phyloP scores from a whole-genome alignment of 1,140 invertebrate genomes.

The Temnothorax curvispinosus region DNA sequence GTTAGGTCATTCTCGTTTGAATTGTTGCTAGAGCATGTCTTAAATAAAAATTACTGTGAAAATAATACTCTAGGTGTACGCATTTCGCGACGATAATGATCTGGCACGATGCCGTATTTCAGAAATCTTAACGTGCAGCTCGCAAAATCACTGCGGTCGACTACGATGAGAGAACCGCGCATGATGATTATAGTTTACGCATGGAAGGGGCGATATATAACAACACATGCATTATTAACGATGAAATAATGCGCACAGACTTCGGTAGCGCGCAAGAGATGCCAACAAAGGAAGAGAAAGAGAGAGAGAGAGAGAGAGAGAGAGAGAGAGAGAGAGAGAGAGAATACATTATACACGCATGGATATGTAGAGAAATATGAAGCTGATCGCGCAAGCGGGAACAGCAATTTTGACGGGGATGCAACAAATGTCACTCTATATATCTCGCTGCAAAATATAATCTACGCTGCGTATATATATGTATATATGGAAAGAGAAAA shows the following conservation, averaged over 20 bases:
- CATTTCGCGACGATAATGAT: conserved; percentile 5
- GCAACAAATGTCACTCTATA: conserved; percentile 17
- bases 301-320: background rate
- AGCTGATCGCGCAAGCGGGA: conserved; percentile 9
- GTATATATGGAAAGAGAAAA: background rate
- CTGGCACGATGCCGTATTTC: conserved; percentile 18
- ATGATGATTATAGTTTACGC: conserved; percentile 35
- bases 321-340: background rate
- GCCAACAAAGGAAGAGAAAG: background rate
- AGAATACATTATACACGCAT: background rate
- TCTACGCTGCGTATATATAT: background rate
- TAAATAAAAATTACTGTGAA: conserved; percentile 1
- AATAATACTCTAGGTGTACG: background rate
- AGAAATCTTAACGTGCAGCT: background rate
- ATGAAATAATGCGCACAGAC: conserved; percentile 24
- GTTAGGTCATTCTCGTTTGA: background rate
- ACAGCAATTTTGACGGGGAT: conserved; percentile 8
- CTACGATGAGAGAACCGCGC: background rate
- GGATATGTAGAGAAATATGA: conserved; percentile 15
- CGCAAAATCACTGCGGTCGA: conserved; percentile 16
- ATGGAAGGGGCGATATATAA: background rate
- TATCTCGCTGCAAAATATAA: conserved; percentile 6
- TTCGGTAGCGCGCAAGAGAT: background rate
- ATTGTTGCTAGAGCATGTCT: background rate
- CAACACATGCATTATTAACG: background rate